phyloP scores from a whole-genome alignment of 2,113 vertebrate species.

The Eublepharis macularius region DNA sequence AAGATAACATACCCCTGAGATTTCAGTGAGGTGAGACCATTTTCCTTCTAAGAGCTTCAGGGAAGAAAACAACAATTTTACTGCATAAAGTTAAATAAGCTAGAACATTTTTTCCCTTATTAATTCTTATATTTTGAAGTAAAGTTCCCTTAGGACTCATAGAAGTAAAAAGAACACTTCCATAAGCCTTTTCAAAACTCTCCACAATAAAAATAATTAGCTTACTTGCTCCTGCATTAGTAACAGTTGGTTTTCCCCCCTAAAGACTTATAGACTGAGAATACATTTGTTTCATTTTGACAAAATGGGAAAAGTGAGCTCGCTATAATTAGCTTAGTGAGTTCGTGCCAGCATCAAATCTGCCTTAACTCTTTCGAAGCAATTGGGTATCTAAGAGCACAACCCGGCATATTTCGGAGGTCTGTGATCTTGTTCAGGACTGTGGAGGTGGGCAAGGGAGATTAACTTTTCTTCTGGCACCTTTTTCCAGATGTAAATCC shows the following conservation, averaged over 20 bases:
- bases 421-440: too few species aligned
- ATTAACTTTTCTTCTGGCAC: too few species aligned
- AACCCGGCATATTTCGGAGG: too few species aligned
- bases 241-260: not conserved
- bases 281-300: not conserved
- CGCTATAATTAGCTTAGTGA: not conserved
- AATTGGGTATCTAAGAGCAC: not conserved
- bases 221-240: not conserved
- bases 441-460: too few species aligned
- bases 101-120: not conserved
- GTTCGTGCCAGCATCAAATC: not conserved
- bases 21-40: not conserved
- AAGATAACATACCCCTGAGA: slow-evolving; percentile 23
- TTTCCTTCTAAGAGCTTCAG: not conserved
- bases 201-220: slow-evolving; percentile 22
- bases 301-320: not conserved
- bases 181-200: not conserved
- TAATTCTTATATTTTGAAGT: not conserved
- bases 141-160: not conserved
- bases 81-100: not conserved
- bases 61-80: not conserved
- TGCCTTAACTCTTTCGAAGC: not conserved
- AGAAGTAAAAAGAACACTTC: slow-evolving; percentile 2
- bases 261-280: slow-evolving; percentile 7
- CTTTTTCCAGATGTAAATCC: too few species aligned